These are phyloP conservation scores for Aricia artaxerxes DNA, from an alignment of 2,888 invertebrate species.

Conservation along the genomic window DNA sequence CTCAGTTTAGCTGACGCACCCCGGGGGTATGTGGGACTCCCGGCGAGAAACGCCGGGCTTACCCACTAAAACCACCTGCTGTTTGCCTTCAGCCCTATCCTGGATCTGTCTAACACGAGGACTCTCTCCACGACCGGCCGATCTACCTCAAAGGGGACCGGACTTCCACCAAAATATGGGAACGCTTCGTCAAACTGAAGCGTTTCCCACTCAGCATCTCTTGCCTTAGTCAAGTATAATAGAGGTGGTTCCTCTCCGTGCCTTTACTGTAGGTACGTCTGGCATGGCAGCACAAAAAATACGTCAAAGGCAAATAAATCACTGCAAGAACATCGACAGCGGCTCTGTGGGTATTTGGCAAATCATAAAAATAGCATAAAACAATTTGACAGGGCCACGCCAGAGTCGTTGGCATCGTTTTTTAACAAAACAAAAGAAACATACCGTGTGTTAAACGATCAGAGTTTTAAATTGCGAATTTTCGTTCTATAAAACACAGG, in stretches of 20 bases:
- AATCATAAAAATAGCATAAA: constrained; percentile 13
- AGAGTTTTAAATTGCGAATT: background rate
- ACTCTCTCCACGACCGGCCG: too few relatives aligned
- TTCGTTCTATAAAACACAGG: background rate
- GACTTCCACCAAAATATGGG: too few relatives aligned
- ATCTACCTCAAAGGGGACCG: too few relatives aligned
- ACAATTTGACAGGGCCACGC: constrained; percentile 12
- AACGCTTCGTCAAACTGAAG: too few relatives aligned
- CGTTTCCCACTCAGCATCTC: too few relatives aligned
- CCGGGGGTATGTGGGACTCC: too few relatives aligned
- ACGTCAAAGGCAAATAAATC: background rate
- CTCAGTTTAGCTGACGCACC: too few relatives aligned
- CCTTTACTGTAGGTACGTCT: background rate
- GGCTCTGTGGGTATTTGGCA: background rate
- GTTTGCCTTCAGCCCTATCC: too few relatives aligned
- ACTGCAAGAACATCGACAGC: background rate
- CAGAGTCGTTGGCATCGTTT: constrained; percentile 15
- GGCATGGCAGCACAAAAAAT: background rate
- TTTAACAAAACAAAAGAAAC: constrained; percentile 17
- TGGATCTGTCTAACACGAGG: too few relatives aligned
- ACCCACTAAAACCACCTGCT: too few relatives aligned
- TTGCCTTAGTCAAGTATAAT: too few relatives aligned
- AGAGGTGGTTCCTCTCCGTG: background rate
- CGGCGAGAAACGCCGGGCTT: too few relatives aligned
- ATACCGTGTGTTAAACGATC: background rate